Evolutionary conservation across 2,888 invertebrate genomes (phyloP).

Genomic region (Sinodicranocentrus sp.): DNA sequence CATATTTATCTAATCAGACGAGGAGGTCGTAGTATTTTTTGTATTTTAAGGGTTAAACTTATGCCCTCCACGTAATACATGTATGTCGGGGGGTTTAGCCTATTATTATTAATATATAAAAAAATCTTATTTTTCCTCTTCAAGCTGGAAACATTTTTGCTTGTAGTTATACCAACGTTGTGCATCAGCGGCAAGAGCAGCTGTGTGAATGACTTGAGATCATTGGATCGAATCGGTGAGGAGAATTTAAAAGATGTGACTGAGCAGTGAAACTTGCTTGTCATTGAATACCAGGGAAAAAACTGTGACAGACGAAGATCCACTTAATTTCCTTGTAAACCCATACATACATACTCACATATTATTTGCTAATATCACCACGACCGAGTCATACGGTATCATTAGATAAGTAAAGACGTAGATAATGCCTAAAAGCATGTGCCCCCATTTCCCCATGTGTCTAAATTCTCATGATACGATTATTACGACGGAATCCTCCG

Average conservation of each 20-base stretch:
- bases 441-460: no score
- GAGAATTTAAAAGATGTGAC: conserved; percentile 36
- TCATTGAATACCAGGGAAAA: neutral
- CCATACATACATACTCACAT: no score
- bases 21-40: conserved; percentile 6
- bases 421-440: no score
- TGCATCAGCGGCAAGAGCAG: conserved; percentile 33
- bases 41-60: conserved; percentile 41
- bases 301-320: neutral
- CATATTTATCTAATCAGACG: conserved; percentile 7
- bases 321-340: neutral
- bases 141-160: conserved; percentile 42
- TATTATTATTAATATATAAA: no score
- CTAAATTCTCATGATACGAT: no score
- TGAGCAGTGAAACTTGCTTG: neutral
- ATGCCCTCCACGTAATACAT: conserved; percentile 34
- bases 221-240: conserved; percentile 37
- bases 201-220: conserved; percentile 49
- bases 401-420: no score
- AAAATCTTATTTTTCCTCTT: no score
- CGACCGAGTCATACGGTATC: no score
- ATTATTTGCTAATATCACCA: no score
- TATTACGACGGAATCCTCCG: no score
- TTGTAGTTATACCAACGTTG: neutral
- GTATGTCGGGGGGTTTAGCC: no score